A percentile compares a stretch with the other conserved stretches of the same genome.
Evolutionary conservation across 1,140 invertebrate genomes (phyloP).

Genomic region (Solen grandis): DNA sequence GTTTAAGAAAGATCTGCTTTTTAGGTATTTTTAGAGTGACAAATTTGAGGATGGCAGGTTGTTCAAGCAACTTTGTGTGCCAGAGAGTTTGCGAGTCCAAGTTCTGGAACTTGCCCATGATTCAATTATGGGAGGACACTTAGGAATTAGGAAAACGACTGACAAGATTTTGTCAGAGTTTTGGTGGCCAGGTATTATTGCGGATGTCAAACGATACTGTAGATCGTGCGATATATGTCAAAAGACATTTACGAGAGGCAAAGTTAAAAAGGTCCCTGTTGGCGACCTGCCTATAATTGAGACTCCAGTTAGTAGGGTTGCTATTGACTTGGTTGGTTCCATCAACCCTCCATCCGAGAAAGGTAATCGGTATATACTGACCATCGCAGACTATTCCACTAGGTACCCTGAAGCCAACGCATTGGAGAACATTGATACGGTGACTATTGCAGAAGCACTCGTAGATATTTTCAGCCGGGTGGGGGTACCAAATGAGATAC

Average conservation of each 20-base stretch:
- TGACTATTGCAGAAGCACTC: conserved; percentile 56
- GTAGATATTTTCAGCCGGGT: conserved; percentile 78
- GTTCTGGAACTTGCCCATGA: conserved; percentile 7
- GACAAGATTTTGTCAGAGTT: conserved; percentile 5
- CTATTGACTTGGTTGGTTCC: conserved; percentile 56
- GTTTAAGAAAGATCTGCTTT: no score
- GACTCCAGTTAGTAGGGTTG: conserved; percentile 54
- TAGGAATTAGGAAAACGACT: background rate
- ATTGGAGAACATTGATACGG: conserved; percentile 38
- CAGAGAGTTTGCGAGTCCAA: background rate
- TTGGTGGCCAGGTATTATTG: conserved; percentile 50
- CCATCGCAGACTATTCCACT: conserved; percentile 58
- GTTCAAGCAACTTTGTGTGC: no score
- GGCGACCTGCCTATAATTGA: conserved; percentile 44
- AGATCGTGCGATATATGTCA: conserved; percentile 59
- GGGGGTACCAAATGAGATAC: conserved; percentile 78
- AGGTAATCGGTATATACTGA: conserved; percentile 54
- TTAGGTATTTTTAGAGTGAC: no score
- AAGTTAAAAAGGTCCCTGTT: conserved; percentile 49
- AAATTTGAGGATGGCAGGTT: no score
- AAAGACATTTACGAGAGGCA: conserved; percentile 46
- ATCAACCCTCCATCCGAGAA: conserved; percentile 31
- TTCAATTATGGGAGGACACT: conserved; percentile 3
- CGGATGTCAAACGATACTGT: conserved; percentile 45
- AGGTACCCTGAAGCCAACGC: conserved; percentile 60